Evolutionary conservation across 2,797 vertebrate genomes (phyloP).

Genomic region (Sebastes trivittatus): DNA sequence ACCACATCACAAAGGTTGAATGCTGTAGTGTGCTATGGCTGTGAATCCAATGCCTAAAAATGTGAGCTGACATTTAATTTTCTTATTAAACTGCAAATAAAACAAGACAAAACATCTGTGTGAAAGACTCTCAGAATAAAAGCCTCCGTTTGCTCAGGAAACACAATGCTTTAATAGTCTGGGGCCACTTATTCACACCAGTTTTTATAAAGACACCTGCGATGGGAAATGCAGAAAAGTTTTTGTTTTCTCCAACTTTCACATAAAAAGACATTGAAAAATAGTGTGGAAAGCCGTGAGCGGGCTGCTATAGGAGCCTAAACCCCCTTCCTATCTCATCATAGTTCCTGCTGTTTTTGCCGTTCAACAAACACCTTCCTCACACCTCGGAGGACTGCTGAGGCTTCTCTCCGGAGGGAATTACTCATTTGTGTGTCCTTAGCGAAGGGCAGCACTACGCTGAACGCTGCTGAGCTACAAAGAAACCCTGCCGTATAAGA

Average conservation of each 20-base stretch:
- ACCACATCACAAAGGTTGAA: background rate
- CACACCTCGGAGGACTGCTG: constrained; percentile 41
- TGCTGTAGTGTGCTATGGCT: background rate
- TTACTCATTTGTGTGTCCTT: constrained; percentile 60
- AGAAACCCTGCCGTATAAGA: constrained; percentile 50
- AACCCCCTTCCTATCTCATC: constrained; percentile 11
- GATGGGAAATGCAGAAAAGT: background rate
- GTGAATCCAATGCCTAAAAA: background rate
- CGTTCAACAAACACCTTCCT: constrained; percentile 30
- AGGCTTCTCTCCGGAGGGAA: constrained; percentile 49
- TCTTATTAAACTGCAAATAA: background rate
- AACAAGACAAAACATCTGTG: background rate
- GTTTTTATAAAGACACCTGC: background rate
- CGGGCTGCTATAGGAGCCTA: background rate
- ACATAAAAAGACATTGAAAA: background rate
- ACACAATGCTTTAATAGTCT: background rate
- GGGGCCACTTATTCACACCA: background rate
- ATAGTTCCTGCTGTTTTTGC: constrained; percentile 26
- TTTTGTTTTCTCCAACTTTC: background rate
- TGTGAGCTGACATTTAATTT: background rate
- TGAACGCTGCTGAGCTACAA: constrained; percentile 57
- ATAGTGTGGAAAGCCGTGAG: background rate
- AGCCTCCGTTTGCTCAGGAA: background rate
- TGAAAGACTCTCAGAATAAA: background rate
- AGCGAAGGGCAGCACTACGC: constrained; percentile 56